These are phyloP conservation scores for Philopedon plagiatum DNA, from an alignment of 2,888 invertebrate genomes.

Conservation along the genomic window DNA sequence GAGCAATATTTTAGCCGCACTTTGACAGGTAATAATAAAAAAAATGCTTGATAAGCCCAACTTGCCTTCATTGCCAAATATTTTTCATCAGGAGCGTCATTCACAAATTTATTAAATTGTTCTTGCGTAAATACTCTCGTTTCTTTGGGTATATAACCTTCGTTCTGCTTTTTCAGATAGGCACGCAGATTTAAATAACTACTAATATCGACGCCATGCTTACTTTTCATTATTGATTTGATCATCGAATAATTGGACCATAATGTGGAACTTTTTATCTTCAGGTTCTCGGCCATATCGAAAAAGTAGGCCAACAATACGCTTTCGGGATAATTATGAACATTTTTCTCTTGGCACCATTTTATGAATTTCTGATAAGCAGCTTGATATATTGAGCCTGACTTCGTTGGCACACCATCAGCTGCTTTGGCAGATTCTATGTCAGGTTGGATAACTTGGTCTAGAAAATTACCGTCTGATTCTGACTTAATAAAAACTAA, in stretches of 20 bases:
- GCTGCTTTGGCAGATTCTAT: too few species aligned
- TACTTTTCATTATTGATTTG: conserved; percentile 12
- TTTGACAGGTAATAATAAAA: not conserved
- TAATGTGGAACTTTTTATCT: conserved; percentile 25
- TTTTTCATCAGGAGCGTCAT: conserved; percentile 43
- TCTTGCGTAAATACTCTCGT: conserved; percentile 40
- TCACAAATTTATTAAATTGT: conserved; percentile 41
- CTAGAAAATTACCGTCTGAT: too few species aligned
- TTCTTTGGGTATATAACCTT: conserved; percentile 46
- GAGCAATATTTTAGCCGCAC: too few species aligned
- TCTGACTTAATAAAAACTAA: too few species aligned
- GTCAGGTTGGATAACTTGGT: too few species aligned
- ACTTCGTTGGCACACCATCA: too few species aligned
- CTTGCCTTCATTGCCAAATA: conserved; percentile 48
- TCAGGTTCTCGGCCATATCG: not conserved
- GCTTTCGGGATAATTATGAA: conserved; percentile 43
- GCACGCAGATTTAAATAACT: conserved; percentile 27
- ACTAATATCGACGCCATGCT: conserved; percentile 29
- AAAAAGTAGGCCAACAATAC: not conserved
- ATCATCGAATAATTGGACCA: conserved; percentile 34
- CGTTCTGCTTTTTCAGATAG: conserved; percentile 33
- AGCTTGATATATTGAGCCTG: too few species aligned
- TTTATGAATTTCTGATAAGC: not conserved
- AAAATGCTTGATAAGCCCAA: not conserved
- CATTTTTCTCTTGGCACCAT: not conserved